Evolutionary conservation across 2,113 vertebrate genomes (phyloP).

Genomic region (Zosterops hypoxanthus): DNA sequence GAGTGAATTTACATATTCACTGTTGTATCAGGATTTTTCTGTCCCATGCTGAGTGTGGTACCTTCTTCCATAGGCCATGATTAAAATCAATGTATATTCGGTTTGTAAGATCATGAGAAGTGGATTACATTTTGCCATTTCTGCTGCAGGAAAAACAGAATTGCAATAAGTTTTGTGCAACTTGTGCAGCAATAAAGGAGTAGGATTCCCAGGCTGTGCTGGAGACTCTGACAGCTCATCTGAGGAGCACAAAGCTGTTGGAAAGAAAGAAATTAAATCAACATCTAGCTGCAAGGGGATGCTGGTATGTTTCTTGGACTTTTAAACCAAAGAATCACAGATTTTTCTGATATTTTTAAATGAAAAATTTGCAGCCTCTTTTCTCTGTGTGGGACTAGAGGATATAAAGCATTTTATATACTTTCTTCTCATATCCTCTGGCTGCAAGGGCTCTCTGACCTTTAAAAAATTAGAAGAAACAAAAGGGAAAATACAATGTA

Average conservation of each 20-base stretch:
- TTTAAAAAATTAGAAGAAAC: not conserved
- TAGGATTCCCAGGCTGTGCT: not conserved
- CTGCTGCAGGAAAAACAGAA: constrained; percentile 6
- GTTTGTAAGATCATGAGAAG: not conserved
- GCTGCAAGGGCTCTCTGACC: not conserved
- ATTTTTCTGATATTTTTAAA: not conserved
- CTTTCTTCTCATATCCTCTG: not conserved
- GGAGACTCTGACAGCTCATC: not conserved
- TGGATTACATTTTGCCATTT: not conserved
- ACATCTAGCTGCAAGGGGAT: not conserved
- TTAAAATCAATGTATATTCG: not conserved
- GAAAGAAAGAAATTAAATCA: not conserved
- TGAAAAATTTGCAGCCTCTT: not conserved
- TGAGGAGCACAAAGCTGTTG: not conserved
- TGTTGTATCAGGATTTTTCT: not conserved
- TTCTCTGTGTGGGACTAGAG: not conserved
- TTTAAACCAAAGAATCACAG: not conserved
- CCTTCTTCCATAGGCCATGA: not conserved
- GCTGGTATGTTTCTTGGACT: not conserved
- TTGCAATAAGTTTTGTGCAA: not conserved
- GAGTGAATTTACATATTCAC: not conserved
- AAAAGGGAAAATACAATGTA: not conserved
- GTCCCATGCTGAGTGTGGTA: fast-evolving
- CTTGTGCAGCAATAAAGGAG: not conserved
- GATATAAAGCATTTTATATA: not conserved